Evolutionary conservation across 2,797 vertebrate species (phyloP).

Genomic region (Gila robusta): DNA sequence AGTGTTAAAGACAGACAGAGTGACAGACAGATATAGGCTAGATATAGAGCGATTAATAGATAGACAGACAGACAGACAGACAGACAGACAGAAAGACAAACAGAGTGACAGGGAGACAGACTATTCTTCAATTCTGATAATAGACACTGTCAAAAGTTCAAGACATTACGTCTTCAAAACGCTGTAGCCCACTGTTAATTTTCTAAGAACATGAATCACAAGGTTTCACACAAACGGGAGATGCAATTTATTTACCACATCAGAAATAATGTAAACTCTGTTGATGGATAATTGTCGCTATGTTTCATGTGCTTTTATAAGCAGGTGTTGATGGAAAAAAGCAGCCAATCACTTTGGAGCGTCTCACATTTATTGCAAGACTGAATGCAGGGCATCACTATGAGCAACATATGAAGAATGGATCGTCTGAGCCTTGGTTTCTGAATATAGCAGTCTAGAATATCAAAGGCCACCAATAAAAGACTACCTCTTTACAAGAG

Average conservation of each 20-base stretch:
- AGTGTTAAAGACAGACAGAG: too few relatives aligned
- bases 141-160: not conserved
- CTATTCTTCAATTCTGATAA: not conserved
- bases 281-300: not conserved
- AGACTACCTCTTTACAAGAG: not conserved
- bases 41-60: too few relatives aligned
- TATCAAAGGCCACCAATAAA: conserved; percentile 10
- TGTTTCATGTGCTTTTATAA: not conserved
- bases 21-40: not conserved
- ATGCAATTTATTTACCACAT: not conserved
- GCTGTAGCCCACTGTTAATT: not conserved
- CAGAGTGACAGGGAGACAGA: too few relatives aligned
- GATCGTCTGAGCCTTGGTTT: not conserved
- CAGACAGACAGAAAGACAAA: too few relatives aligned
- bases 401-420: not conserved
- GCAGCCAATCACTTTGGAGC: not conserved
- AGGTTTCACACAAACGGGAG: not conserved
- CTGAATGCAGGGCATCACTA: not conserved
- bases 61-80: too few relatives aligned
- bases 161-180: not conserved
- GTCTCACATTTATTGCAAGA: not conserved
- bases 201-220: not conserved
- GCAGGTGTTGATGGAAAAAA: conserved; percentile 1
- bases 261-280: not conserved
- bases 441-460: not conserved